Conservation (phyloP, 2,797 vertebrate species). For the Sebastolobus altivelis region DNA sequence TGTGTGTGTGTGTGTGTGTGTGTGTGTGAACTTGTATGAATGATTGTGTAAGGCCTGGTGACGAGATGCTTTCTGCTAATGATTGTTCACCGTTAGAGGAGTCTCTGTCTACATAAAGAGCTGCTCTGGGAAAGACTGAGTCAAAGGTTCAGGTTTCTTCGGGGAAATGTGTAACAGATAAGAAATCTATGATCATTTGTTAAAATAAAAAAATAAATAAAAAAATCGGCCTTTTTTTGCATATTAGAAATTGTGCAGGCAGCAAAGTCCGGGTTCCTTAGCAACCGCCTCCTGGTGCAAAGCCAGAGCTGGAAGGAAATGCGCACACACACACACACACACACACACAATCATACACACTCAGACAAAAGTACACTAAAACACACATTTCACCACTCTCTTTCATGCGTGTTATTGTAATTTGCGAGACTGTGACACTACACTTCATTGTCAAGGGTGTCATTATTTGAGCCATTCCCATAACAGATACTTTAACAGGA, state of each 20-base stretch:
- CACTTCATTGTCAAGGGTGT: neutral
- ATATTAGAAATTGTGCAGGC: slow-evolving; percentile 29
- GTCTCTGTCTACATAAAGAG: slow-evolving; percentile 14
- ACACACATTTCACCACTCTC: slow-evolving; percentile 44
- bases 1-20: neutral
- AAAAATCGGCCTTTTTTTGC: neutral
- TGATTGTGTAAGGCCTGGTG: slow-evolving; percentile 27
- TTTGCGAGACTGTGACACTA: slow-evolving; percentile 21
- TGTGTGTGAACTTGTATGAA: slow-evolving; percentile 6
- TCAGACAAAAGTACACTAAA: slow-evolving; percentile 32
- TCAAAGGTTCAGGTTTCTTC: slow-evolving; percentile 14
- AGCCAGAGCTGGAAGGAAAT: slow-evolving; percentile 70
- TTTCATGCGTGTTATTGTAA: slow-evolving; percentile 27
- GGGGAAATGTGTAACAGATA: slow-evolving; percentile 9
- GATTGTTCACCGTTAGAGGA: slow-evolving; percentile 23
- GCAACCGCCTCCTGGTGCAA: slow-evolving; percentile 84
- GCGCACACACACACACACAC: slow-evolving; percentile 25
- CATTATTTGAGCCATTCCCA: slow-evolving; percentile 9
- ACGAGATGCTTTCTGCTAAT: slow-evolving; percentile 48
- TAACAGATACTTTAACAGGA: neutral
- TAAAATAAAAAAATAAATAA: neutral
- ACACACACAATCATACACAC: slow-evolving; percentile 38
- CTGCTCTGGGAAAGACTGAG: slow-evolving; percentile 8
- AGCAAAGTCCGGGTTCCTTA: slow-evolving; percentile 79
- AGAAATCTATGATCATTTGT: slow-evolving; percentile 14